Evolutionary conservation across 53 echinoderm and acorn worm genomes (phyloP).

Genomic region (Temnopleurus reevesii): DNA sequence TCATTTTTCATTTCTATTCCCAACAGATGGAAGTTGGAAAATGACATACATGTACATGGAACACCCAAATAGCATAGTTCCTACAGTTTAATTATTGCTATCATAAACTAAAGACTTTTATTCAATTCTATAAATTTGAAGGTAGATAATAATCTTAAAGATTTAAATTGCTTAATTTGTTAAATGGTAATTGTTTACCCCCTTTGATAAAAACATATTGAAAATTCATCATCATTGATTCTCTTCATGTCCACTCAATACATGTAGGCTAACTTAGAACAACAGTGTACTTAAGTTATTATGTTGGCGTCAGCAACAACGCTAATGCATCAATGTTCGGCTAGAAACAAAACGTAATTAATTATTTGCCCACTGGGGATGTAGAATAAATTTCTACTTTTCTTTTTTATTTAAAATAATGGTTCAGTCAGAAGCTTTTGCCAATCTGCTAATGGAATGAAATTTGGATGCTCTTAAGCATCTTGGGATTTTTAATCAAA

Average conservation of each 20-base stretch:
- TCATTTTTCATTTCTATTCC: too few relatives aligned
- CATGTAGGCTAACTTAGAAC: too few relatives aligned
- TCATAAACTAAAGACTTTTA: too few relatives aligned
- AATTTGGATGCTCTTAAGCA: background rate
- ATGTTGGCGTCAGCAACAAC: background rate
- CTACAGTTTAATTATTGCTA: too few relatives aligned
- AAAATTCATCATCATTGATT: background rate
- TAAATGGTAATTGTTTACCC: background rate
- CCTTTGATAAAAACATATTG: background rate
- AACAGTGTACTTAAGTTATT: background rate
- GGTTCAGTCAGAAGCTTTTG: background rate
- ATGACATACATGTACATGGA: too few relatives aligned
- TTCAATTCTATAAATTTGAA: background rate
- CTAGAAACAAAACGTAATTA: background rate
- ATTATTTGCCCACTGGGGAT: background rate
- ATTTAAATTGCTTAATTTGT: background rate
- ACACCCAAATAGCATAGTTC: too few relatives aligned
- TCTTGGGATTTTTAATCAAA: background rate
- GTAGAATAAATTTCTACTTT: background rate
- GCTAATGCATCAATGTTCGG: background rate
- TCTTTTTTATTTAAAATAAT: background rate
- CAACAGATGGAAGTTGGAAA: too few relatives aligned
- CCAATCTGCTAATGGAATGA: slow-evolving; percentile 6
- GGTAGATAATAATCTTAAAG: background rate
- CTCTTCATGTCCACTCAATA: background rate